A percentile compares a stretch with the other conserved stretches of the same genome.
These are phyloP conservation scores for Porites australiensis DNA, from an alignment of 64 coral and sea anemone species.

Conservation along the genomic window DNA sequence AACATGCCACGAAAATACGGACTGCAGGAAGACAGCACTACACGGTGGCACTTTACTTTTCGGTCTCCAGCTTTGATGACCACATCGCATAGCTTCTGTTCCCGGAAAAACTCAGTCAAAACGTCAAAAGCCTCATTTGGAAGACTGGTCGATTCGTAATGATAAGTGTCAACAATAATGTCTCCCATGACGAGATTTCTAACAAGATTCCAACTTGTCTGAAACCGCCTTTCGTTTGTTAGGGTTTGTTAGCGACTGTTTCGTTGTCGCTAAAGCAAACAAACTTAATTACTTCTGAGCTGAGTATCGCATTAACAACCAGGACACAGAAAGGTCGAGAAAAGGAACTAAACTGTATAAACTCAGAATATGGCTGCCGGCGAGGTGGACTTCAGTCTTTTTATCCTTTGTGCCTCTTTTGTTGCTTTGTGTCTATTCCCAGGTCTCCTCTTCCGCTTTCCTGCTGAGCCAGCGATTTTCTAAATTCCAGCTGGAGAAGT, in stretches of 20 bases:
- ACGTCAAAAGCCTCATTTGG: constrained; percentile 80
- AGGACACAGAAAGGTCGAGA: not conserved
- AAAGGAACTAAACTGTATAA: too few species aligned
- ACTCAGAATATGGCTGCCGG: too few species aligned
- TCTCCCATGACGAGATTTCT: constrained; percentile 72
- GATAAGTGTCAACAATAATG: constrained; percentile 79
- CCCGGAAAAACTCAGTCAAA: constrained; percentile 81
- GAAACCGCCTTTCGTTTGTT: not conserved
- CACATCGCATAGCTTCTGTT: constrained; percentile 92
- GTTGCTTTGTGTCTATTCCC: too few species aligned
- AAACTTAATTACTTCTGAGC: not conserved
- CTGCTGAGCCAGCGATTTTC: too few species aligned
- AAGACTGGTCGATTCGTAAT: constrained; percentile 77
- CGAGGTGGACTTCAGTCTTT: too few species aligned
- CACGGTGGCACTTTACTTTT: constrained; percentile 92
- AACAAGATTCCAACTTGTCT: not conserved
- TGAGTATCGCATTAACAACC: not conserved
- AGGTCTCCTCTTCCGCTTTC: too few species aligned
- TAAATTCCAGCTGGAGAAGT: too few species aligned
- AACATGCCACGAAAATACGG: constrained; percentile 98
- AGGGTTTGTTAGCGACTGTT: not conserved
- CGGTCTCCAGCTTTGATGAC: constrained; percentile 84
- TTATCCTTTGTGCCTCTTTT: too few species aligned
- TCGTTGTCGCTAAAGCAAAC: not conserved
- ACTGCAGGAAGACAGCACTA: constrained; percentile 94